These are phyloP conservation scores for Etheostoma perlongum DNA, from an alignment of 2,797 vertebrate species.

Conservation along the genomic window DNA sequence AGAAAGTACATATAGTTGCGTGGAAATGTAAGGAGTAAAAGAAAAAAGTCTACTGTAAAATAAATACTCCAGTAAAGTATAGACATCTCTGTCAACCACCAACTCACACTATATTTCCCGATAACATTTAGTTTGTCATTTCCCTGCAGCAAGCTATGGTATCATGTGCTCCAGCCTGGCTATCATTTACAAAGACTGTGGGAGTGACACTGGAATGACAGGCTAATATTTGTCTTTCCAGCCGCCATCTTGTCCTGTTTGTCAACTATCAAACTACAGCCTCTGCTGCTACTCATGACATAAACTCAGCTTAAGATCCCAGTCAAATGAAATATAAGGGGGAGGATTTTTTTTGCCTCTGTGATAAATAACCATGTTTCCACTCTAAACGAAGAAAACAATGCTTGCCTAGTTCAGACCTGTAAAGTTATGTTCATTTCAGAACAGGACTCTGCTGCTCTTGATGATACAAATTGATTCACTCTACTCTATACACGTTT, in stretches of 20 bases:
- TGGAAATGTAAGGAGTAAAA: too few species aligned
- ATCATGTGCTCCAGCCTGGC: constrained; percentile 43
- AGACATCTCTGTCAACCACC: neutral
- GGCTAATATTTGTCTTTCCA: constrained; percentile 60
- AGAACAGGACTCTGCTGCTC: neutral
- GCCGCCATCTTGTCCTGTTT: constrained; percentile 48
- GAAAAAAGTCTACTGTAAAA: too few species aligned
- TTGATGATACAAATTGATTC: neutral
- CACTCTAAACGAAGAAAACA: neutral
- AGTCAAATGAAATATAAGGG: constrained; percentile 25
- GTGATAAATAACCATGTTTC: constrained; percentile 20
- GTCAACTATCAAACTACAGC: constrained; percentile 39
- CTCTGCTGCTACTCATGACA: constrained; percentile 26
- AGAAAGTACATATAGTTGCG: too few species aligned
- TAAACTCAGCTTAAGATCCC: constrained; percentile 29
- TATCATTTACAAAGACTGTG: constrained; percentile 53
- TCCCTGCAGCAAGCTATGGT: constrained; percentile 42
- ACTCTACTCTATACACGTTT: neutral
- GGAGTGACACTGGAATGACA: constrained; percentile 55
- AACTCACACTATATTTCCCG: constrained; percentile 27
- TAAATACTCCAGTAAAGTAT: too few species aligned
- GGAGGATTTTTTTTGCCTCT: neutral
- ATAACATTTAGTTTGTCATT: constrained; percentile 54
- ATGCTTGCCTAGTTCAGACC: neutral
- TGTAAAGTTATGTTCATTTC: neutral